Evolutionary conservation across 2,888 invertebrate species (phyloP).

Genomic region (Tiphia femorata): DNA sequence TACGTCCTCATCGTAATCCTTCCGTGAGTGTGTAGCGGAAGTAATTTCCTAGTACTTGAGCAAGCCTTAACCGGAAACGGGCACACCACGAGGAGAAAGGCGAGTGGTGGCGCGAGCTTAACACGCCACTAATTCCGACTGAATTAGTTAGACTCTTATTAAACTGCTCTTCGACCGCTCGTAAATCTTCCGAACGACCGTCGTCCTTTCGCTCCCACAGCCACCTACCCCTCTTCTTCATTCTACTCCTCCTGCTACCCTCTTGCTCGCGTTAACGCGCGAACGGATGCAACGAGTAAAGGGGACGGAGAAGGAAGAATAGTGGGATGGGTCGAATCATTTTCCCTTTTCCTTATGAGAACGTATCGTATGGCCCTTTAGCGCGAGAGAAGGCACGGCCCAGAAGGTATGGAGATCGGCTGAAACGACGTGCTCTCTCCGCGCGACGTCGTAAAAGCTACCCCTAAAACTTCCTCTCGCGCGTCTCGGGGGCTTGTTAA

Average conservation of each 20-base stretch:
- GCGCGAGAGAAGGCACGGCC: too few species aligned
- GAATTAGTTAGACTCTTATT: conserved; percentile 36
- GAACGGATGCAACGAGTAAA: too few species aligned
- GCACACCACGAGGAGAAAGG: too few species aligned
- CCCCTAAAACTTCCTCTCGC: background rate
- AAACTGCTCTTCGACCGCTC: background rate
- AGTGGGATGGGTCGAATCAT: background rate
- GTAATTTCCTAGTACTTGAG: background rate
- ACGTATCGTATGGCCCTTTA: too few species aligned
- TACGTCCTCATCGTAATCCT: too few species aligned
- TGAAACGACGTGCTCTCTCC: background rate
- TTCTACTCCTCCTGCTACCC: too few species aligned
- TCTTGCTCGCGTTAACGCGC: background rate
- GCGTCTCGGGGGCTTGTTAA: too few species aligned
- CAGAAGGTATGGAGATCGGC: too few species aligned
- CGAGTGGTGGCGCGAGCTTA: too few species aligned
- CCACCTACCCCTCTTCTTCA: background rate
- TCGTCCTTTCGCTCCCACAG: background rate
- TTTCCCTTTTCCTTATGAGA: background rate
- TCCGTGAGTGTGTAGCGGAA: background rate
- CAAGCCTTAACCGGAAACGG: too few species aligned
- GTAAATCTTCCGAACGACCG: background rate
- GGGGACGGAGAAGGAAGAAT: too few species aligned
- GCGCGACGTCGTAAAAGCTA: background rate
- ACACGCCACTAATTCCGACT: conserved; percentile 25